Evolutionary conservation across 2,113 vertebrate species (phyloP).

Genomic region (Salvelinus fontinalis): DNA sequence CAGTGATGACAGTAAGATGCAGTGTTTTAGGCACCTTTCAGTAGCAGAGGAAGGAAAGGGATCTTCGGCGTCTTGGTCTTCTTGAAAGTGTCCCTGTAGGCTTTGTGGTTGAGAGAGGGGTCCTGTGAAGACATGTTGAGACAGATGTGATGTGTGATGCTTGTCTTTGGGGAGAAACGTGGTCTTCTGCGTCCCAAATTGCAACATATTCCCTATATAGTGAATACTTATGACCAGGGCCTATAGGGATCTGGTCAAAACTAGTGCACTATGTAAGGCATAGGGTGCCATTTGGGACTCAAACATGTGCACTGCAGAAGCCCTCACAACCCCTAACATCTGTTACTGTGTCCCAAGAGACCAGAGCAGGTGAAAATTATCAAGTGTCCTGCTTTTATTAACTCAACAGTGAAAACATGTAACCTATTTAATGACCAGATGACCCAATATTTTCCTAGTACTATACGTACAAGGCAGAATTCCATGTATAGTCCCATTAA

Average conservation of each 20-base stretch:
- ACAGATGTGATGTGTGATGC: neutral
- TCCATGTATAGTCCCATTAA: neutral
- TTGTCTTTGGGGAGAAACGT: slow-evolving; percentile 4
- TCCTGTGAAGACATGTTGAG: slow-evolving; percentile 81
- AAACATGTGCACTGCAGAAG: neutral
- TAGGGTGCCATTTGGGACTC: no score
- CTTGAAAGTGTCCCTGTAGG: slow-evolving; percentile 96
- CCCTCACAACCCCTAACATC: neutral
- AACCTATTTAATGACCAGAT: neutral
- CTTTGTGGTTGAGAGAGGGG: slow-evolving; percentile 97
- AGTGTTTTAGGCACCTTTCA: slow-evolving; percentile 83
- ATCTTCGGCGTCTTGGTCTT: slow-evolving; percentile 99
- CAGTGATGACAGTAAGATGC: no score
- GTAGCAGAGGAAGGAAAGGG: slow-evolving; percentile 94
- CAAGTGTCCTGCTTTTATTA: slow-evolving; percentile 1
- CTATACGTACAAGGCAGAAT: no score
- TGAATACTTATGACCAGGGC: no score
- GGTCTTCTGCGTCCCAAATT: neutral
- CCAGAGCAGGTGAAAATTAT: neutral
- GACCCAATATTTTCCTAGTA: neutral
- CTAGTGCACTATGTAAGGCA: no score
- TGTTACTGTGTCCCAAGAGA: neutral
- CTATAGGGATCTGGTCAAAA: no score
- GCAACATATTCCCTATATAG: no score
- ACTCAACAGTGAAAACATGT: neutral